A percentile compares a stretch with the other conserved stretches of the same genome.
Evolutionary conservation across 2,797 vertebrate species (phyloP).

Genomic region (Pipistrellus pipistrellus): DNA sequence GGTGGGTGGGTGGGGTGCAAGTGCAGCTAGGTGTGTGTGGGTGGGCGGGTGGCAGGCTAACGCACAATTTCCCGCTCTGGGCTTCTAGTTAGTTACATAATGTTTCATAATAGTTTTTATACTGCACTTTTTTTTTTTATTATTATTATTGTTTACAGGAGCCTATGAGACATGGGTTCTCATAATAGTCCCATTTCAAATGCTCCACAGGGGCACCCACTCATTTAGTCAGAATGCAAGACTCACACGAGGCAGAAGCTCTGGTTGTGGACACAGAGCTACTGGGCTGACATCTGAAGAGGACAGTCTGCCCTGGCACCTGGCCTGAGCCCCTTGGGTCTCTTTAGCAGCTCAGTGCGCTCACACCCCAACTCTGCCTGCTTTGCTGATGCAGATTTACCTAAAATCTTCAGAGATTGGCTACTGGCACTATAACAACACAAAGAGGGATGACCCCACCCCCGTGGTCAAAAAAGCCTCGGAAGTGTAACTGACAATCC

Average conservation of each 20-base stretch:
- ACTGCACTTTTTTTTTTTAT: not conserved
- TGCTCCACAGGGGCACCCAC: not conserved
- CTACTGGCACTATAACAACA: not conserved
- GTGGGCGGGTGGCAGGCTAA: no score
- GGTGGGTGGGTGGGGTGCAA: no score
- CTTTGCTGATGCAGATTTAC: not conserved
- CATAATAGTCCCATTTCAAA: not conserved
- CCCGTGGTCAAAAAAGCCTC: not conserved
- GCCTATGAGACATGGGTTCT: not conserved
- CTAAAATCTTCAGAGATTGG: not conserved
- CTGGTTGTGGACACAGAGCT: not conserved
- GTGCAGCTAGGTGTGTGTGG: no score
- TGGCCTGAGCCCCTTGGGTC: not conserved
- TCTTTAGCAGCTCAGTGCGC: not conserved
- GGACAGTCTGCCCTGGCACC: not conserved
- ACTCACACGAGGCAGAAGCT: not conserved
- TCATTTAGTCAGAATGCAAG: not conserved
- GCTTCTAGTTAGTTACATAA: no score
- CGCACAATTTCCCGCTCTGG: fast-evolving
- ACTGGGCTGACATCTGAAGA: not conserved
- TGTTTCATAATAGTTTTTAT: not conserved
- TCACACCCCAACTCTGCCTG: not conserved
- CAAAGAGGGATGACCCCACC: not conserved
- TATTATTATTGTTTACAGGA: not conserved
- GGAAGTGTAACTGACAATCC: not conserved